Conservation (phyloP, 2,113 vertebrate genomes). For the Semnornis frantzii region DNA sequence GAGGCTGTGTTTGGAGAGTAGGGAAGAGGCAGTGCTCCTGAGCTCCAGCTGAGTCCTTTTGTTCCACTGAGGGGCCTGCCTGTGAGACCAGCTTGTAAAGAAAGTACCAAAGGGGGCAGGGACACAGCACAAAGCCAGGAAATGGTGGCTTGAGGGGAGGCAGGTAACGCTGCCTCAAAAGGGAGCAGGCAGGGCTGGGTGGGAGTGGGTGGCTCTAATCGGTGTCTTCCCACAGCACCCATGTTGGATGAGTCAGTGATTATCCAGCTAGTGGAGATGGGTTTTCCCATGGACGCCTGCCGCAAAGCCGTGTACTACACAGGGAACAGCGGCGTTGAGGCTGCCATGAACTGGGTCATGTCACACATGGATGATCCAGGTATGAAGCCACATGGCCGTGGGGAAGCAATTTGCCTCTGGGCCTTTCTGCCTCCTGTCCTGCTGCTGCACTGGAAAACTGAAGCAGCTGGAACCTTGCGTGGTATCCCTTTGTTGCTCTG, state of each 20-base stretch:
- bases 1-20: not conserved
- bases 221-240: constrained; percentile 81
- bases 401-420: not conserved
- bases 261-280: constrained; percentile 97
- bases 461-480: not conserved
- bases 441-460: not conserved
- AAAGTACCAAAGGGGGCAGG: not conserved
- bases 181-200: not conserved
- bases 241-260: constrained; percentile 95
- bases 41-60: not conserved
- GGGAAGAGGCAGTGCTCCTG: not conserved
- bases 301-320: constrained; percentile 97
- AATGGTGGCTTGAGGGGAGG: not conserved
- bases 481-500: not conserved
- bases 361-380: constrained; percentile 98
- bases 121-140: not conserved
- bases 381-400: constrained; percentile 26
- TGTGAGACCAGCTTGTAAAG: not conserved
- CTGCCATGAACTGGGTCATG: constrained; percentile 99
- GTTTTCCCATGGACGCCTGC: constrained; percentile 96
- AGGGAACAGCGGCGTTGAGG: constrained; percentile 93
- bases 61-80: not conserved
- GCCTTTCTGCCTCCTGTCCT: not conserved
- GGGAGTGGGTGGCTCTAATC: constrained; percentile 18
- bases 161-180: not conserved